Evolutionary conservation across 2,113 vertebrate genomes (phyloP), one percentile per base, ranked within the genome.

Genomic region (Oreochromis aureus): DNA sequence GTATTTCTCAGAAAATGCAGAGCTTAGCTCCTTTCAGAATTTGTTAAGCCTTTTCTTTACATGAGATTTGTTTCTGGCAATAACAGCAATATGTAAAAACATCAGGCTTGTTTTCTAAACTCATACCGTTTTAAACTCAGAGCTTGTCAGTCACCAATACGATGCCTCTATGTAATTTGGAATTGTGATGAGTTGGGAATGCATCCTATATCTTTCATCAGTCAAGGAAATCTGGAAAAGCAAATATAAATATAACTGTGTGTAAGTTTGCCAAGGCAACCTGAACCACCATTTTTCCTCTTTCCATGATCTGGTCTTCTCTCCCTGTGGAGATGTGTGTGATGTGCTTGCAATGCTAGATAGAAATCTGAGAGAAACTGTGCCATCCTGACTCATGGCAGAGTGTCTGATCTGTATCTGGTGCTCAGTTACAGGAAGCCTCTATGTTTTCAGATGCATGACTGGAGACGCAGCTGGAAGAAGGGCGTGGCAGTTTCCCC

Each of bases 291-390:
- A 73, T 46, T 90, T 58, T 80, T 83, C 48, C 30, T 85, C 34
- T 48, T 82, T 86, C 41, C 19, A 63, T 15, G 2, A 32, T 90
- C 86, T 79, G 81, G 55, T 59, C 89, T 82, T 4, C 51, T 83
- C 84, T 89, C 82, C 89, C 86, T 6, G 71, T 56, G 51, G 81
- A 87, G 83, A 92, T 48, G 39, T 54, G 91, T 93, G 89, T 22
- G 80, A 51, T 81, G 84, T 41, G 51, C 79, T 85, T 61, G 27
- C 81, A 46, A 53, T 69, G 66, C 39, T 83, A 88, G 94, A 96
- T 95, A 92, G 91, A 88, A 39, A 94, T 92, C 89, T 91, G 41
- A 56, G 87, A 84, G 89, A 94, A 86, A 34, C 71, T 71, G 80
- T 32, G 18, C 83, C 82, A 71, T 90, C 90, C 80, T 87, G 86